A percentile compares a stretch with the other conserved stretches of the same genome.
These are phyloP conservation scores for Aphelenchoides avenae DNA, from an alignment of 1,140 invertebrate genomes.

Conservation along the genomic window DNA sequence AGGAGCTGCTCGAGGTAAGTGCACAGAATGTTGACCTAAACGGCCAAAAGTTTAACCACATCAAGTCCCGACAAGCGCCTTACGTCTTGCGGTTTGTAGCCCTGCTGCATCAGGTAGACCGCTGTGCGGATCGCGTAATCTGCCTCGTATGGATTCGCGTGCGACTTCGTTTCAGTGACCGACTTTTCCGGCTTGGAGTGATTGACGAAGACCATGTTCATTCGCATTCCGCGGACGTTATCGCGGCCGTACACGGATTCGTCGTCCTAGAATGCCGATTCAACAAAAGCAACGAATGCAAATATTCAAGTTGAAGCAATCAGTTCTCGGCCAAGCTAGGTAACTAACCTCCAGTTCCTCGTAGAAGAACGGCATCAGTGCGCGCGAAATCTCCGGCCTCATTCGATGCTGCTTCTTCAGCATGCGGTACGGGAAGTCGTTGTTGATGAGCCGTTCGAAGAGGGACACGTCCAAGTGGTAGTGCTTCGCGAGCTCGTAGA, in stretches of 20 bases:
- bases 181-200: constrained; percentile 55
- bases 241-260: constrained; percentile 46
- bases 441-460: constrained; percentile 55
- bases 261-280: constrained; percentile 59
- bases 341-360: constrained; percentile 24
- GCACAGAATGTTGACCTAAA: constrained; percentile 61
- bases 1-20: constrained; percentile 61
- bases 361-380: constrained; percentile 60
- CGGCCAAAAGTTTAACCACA: constrained; percentile 10
- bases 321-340: background rate
- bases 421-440: constrained; percentile 49
- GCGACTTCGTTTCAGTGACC: constrained; percentile 57
- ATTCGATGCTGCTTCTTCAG: constrained; percentile 62
- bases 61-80: no score
- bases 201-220: constrained; percentile 60
- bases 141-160: constrained; percentile 60
- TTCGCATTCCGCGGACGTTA: constrained; percentile 57
- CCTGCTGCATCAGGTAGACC: constrained; percentile 60
- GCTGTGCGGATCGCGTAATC: constrained; percentile 56
- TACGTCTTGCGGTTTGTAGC: constrained; percentile 42
- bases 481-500: constrained; percentile 49
- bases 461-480: constrained; percentile 55
- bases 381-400: constrained; percentile 60
- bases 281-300: background rate
- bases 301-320: background rate